Conservation (phyloP, 2,797 vertebrate species). For the Melanotaenia parkinsoni region DNA sequence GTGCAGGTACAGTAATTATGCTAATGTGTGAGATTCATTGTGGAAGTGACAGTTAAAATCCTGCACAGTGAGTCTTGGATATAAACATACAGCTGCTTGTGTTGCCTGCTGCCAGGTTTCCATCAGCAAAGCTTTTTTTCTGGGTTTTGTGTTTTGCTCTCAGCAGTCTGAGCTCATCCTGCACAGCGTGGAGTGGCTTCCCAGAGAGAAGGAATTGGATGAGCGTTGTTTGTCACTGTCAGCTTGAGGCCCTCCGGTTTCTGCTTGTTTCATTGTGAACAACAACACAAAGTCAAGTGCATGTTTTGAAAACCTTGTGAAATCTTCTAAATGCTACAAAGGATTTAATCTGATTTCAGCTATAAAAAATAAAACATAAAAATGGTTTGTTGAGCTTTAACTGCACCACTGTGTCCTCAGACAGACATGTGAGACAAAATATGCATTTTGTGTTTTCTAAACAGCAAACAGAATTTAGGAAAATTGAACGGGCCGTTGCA, state of each 20-base stretch:
- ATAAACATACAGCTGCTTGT: neutral
- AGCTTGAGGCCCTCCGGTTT: constrained; percentile 11
- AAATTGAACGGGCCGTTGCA: neutral
- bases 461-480: neutral
- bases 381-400: neutral
- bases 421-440: neutral
- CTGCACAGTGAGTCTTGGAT: constrained; percentile 4
- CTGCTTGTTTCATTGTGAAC: constrained; percentile 11
- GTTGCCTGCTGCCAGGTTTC: constrained; percentile 29
- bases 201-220: constrained; percentile 15
- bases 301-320: neutral
- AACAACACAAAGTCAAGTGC: neutral
- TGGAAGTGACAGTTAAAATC: constrained; percentile 9
- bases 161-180: constrained; percentile 12
- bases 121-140: constrained; percentile 21
- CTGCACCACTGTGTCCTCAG: neutral
- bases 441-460: neutral
- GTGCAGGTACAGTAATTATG: constrained; percentile 19
- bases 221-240: constrained; percentile 35
- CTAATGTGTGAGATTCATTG: constrained; percentile 13
- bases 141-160: constrained; percentile 17
- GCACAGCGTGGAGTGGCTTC: constrained; percentile 17
- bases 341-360: neutral
- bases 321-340: neutral
- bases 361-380: neutral